Evolutionary conservation across 2,888 invertebrate species (phyloP), one percentile per base, ranked within the genome.

Genomic region (Cosmopolites sordidus): DNA sequence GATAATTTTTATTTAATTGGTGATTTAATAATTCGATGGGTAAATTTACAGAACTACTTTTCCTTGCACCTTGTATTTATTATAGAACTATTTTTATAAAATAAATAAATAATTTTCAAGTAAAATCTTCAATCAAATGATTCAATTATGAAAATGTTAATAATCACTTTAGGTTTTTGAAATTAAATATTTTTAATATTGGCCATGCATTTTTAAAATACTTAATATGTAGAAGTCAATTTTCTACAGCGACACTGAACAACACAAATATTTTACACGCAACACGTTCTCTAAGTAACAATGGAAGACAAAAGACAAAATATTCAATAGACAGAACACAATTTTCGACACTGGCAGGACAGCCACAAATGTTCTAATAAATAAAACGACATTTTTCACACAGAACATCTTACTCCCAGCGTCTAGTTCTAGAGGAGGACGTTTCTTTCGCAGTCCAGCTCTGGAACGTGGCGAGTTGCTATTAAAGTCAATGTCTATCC

Each of bases 401-500:
- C 46, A 52, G 27, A 50, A 54, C 44, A 39, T 55, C 55, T 58
- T 58, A 58, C 58, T 54, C 48, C 58, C 51, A 16, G 47, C 43
- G 43, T 51, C 46, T 29, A 47, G 18, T 39, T 55, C 54, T 2
- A 58, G 11, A 22, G 54, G 58, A 14, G 58, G 58, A 29, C 58
- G 40, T 44, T 58, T 58, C 18, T 56, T 56, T 17, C 53, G 33
- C 17, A 56, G 3, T 11, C n/a, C 22, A 6, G 49, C 54, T 14
- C 54, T 43, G 11, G 54, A 29, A 42, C 40, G 54, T 4, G 54
- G 54, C 6, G 16, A 18, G 33, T 48, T 52, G 27, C 37, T 16
- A 30, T 40, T 37, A 17, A 44, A 12, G n/a, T 43, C 48, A 14
- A 38, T 17, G 38, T 62, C 63, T 27, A 67, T 60, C 67, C 67